Evolutionary conservation across 2,113 vertebrate genomes (phyloP).

Genomic region (Chelonoidis abingdonii): DNA sequence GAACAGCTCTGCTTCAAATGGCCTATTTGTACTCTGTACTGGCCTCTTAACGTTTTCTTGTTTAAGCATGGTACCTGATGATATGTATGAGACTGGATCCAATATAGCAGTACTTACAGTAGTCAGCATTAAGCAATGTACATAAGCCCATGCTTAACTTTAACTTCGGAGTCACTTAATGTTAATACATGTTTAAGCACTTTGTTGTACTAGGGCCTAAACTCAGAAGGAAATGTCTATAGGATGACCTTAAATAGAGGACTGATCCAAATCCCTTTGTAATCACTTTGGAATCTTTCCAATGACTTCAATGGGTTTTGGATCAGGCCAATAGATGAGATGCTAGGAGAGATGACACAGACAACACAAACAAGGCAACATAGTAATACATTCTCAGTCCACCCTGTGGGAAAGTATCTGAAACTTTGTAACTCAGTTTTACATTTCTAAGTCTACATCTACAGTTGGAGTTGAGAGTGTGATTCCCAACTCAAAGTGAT

Average conservation of each 20-base stretch:
- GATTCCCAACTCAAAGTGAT: not conserved
- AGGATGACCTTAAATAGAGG: not conserved
- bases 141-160: not conserved
- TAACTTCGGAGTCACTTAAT: not conserved
- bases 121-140: not conserved
- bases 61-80: not conserved
- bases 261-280: not conserved
- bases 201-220: fast-evolving
- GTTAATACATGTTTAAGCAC: fast-evolving
- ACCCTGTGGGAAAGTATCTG: not conserved
- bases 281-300: not conserved
- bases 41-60: not conserved
- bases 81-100: not conserved
- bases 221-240: not conserved
- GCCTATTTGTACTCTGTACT: not conserved
- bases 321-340: not conserved
- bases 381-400: not conserved
- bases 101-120: not conserved
- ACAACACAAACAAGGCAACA: not conserved
- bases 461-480: not conserved
- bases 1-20: not conserved
- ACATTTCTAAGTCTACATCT: slow-evolving; percentile 21
- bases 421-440: slow-evolving; percentile 21
- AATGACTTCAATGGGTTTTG: not conserved
- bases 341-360: not conserved